phyloP scores from a whole-genome alignment of 2,888 invertebrate genomes.

The Brenthis ino region DNA sequence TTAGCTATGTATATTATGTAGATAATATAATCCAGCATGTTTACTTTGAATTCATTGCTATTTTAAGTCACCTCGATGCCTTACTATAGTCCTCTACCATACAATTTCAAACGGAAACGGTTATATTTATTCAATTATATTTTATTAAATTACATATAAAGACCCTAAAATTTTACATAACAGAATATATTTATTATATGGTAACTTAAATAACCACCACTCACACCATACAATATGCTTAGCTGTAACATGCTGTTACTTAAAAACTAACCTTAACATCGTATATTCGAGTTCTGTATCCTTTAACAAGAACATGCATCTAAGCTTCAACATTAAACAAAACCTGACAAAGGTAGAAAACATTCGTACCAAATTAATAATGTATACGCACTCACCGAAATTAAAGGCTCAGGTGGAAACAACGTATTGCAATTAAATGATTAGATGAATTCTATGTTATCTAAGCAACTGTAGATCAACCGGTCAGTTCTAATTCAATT shows the following conservation, averaged over 20 bases:
- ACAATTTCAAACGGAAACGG: no score
- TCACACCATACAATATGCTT: background rate
- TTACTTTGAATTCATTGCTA: no score
- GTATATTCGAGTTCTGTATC: background rate
- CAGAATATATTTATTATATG: background rate
- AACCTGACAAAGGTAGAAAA: constrained; percentile 17
- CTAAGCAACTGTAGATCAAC: background rate
- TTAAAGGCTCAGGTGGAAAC: constrained; percentile 18
- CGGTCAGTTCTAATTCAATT: background rate
- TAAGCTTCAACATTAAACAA: constrained; percentile 5
- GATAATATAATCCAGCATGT: no score
- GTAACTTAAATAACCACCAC: background rate
- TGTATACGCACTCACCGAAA: constrained; percentile 28
- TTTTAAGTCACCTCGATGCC: no score
- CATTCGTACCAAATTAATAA: constrained; percentile 21
- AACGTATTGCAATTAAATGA: constrained; percentile 25
- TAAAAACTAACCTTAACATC: background rate
- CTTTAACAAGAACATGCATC: background rate
- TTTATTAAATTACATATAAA: no score
- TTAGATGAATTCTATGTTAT: constrained; percentile 3
- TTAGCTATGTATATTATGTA: no score
- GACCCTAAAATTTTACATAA: no score
- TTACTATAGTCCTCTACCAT: no score
- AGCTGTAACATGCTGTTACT: background rate
- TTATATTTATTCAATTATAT: no score